Percentiles rank a stretch among this genome's conserved stretches.
Evolutionary conservation across 2,888 invertebrate species (phyloP).

Genomic region (Patella depressa): DNA sequence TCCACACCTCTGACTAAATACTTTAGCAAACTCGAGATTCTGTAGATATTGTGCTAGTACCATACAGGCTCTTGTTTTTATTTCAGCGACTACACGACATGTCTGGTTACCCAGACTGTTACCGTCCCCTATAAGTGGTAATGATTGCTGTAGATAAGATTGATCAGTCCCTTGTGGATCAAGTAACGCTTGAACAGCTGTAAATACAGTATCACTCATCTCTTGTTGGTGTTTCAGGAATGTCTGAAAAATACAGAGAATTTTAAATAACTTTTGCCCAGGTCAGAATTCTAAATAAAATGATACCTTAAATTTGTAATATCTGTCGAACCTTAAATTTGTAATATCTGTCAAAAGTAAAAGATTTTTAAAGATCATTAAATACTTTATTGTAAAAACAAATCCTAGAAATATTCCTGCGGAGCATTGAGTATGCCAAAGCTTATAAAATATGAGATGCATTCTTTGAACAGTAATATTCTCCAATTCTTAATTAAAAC

Average conservation of each 20-base stretch:
- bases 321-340: no score
- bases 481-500: no score
- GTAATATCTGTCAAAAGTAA: no score
- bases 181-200: conserved; percentile 60
- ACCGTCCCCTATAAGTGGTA: conserved; percentile 64
- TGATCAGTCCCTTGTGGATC: conserved; percentile 50
- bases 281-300: no score
- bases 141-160: conserved; percentile 58
- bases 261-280: neutral
- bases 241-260: conserved; percentile 46
- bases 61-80: conserved; percentile 67
- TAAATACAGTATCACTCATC: conserved; percentile 65
- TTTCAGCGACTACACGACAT: conserved; percentile 70
- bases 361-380: no score
- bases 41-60: conserved; percentile 66
- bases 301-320: no score
- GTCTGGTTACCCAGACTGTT: conserved; percentile 64
- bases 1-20: conserved; percentile 67
- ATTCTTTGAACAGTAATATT: no score
- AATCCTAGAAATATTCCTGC: no score
- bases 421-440: no score
- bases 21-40: conserved; percentile 64
- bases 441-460: no score
- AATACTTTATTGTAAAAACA: no score
- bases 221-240: conserved; percentile 58